Base-by-base conservation (phyloP, 2,888 invertebrate species). In the Polydrusus cervinus region DNA sequence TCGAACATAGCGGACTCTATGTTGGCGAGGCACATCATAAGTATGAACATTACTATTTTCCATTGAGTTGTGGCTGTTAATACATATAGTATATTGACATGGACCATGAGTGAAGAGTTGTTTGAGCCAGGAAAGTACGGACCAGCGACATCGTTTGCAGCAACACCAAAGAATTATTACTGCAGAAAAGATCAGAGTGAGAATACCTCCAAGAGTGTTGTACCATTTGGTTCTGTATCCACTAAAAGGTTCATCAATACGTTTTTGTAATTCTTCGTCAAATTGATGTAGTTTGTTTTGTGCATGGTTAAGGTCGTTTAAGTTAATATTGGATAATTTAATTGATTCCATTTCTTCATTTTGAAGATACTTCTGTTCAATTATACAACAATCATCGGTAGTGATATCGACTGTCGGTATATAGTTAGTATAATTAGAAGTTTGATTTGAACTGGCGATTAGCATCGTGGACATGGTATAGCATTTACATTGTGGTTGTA, bases 201-300 rank as follows among this genome's bases (percentile, higher is more conserved):
- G n/a, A n/a, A n/a, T n/a, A n/a, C n/a, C n/a, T 1, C 25, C 1
- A 11, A 73, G 16, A n/a, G 64, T 20, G 53, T 69, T 75, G 57
- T 73, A 76, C 72, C 72, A 72, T 68, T 76, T 69, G 34, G 57
- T 38, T 13, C 57, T 16, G 9, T 72, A 47, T 1, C 45, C 49
- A 30, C 69, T 49, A 51, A 74, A 74, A 18, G 73, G 74, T 47
- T 74, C 20, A 45, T 76, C 60, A 0, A 76, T 55, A 18, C 51
- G 64, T 60, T 70, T 25, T 49, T 74, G 67, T 1, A 73, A 53
- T 55, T 70, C 53, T 60, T 72, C 72, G 20, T 78, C 70, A 40
- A 75, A 78, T 45, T 78, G 75, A 40, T 65, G 20, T 10, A 76
- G 14, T 70, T 73, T 75, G 25, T 78, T 53, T 66, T 77, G 40